A percentile compares a stretch with the other conserved stretches of the same genome.
Conservation (phyloP, 2,113 vertebrate species). For the Zosterops borbonicus region DNA sequence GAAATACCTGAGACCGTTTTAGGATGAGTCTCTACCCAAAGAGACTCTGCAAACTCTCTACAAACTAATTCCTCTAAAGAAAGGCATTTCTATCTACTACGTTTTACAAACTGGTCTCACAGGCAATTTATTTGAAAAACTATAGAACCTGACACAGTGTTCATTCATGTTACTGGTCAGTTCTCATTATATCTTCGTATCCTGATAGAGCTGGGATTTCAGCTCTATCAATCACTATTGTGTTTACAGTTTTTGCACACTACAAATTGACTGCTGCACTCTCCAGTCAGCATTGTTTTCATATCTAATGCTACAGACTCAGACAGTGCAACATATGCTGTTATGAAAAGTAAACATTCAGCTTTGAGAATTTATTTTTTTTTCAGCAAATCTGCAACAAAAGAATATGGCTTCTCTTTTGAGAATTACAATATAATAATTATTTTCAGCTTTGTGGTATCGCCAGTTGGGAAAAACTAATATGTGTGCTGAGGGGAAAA, state of each 20-base stretch:
- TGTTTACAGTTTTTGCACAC: neutral
- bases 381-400: neutral
- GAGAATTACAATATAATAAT: neutral
- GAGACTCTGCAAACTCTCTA: neutral
- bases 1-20: neutral
- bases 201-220: neutral
- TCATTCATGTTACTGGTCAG: neutral
- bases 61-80: neutral
- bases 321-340: neutral
- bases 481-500: neutral
- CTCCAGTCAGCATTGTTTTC: neutral
- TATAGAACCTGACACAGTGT: neutral
- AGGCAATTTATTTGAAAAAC: neutral
- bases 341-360: neutral
- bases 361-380: neutral
- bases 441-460: neutral
- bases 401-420: neutral
- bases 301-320: neutral
- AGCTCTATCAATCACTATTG: neutral
- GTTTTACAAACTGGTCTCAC: neutral
- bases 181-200: neutral
- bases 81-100: neutral
- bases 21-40: neutral
- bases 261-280: neutral
- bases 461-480: neutral